Conservation (phyloP, 2,113 vertebrate genomes). For the Microcebus jonahi region DNA sequence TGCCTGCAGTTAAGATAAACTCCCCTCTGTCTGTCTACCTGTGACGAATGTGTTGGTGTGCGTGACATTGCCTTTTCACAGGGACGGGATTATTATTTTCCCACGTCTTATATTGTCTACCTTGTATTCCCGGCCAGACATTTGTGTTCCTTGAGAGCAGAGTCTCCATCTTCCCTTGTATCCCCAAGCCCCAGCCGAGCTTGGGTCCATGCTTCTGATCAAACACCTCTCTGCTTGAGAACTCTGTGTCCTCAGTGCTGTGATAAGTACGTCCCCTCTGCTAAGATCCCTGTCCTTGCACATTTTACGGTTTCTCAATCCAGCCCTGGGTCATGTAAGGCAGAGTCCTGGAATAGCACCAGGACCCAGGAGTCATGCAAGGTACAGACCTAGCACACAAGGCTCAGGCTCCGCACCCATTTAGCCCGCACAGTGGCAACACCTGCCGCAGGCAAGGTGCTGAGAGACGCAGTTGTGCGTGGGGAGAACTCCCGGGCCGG, state of each 20-base stretch:
- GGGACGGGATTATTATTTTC: not conserved
- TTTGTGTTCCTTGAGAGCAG: not conserved
- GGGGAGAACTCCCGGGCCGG: not conserved
- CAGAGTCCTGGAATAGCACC: not conserved
- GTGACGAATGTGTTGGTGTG: not conserved
- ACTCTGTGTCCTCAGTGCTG: not conserved
- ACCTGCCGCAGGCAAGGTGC: not conserved
- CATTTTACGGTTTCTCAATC: not conserved
- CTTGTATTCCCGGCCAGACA: not conserved
- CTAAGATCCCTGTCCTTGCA: not conserved
- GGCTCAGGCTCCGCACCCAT: not conserved
- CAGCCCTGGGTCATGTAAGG: not conserved
- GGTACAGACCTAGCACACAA: not conserved
- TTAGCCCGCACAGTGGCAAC: not conserved
- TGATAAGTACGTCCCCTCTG: not conserved
- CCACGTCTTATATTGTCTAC: not conserved
- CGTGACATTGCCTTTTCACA: not conserved
- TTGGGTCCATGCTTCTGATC: not conserved
- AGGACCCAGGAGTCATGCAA: not conserved
- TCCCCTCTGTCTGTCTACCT: not conserved
- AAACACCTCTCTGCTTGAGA: not conserved
- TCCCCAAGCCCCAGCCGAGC: not conserved
- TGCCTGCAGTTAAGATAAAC: not conserved
- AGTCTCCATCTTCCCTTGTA: not conserved
- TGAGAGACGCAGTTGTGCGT: not conserved